Conservation (phyloP, 2,113 vertebrate genomes). For the Sebastes schlegelii region DNA sequence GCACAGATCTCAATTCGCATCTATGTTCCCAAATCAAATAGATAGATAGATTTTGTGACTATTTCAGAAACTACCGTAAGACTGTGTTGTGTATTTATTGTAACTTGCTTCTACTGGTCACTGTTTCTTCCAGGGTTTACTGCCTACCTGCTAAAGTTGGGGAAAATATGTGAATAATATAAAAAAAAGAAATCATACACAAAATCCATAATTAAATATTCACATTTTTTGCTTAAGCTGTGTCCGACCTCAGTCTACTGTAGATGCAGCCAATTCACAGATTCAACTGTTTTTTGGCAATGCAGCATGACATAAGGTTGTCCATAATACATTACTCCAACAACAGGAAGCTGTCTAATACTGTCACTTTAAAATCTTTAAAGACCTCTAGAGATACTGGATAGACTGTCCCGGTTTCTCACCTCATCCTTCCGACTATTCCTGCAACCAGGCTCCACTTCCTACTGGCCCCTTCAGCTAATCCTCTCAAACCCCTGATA, state of each 20-base stretch:
- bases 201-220: not conserved
- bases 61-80: too few relatives aligned
- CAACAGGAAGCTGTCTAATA: not conserved
- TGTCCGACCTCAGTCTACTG: not conserved
- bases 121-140: not conserved
- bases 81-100: not conserved
- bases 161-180: not conserved
- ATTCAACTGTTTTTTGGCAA: not conserved
- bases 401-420: not conserved
- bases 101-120: not conserved
- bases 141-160: not conserved
- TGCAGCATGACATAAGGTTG: not conserved
- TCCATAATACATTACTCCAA: not conserved
- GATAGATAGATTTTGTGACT: too few relatives aligned
- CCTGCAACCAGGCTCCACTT: conserved; percentile 52
- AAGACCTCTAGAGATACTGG: not conserved
- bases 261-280: not conserved
- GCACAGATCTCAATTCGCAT: conserved; percentile 24
- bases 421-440: conserved; percentile 2
- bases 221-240: not conserved
- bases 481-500: conserved; percentile 73
- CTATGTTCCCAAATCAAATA: too few relatives aligned
- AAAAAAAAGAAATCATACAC: not conserved
- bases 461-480: conserved; percentile 54
- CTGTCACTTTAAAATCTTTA: not conserved